Conservation (phyloP, 2,797 vertebrate genomes). For the Pseudocheirus occidentalis region DNA sequence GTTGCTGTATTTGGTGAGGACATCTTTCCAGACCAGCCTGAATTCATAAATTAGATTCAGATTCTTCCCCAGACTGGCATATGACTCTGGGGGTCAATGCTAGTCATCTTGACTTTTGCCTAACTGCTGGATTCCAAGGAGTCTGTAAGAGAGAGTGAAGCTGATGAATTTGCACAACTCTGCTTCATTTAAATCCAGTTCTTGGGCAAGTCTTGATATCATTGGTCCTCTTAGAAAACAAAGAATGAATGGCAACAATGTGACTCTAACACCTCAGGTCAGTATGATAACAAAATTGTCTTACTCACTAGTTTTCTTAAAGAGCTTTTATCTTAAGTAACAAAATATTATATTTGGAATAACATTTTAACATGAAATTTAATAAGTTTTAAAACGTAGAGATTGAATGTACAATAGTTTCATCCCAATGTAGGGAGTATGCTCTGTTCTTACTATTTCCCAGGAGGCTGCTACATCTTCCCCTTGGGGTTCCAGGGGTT, state of each 20-base stretch:
- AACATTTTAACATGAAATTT: neutral
- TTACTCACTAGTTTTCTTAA: neutral
- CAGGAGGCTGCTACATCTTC: neutral
- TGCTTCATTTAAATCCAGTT: neutral
- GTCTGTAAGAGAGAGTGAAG: neutral
- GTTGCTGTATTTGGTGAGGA: neutral
- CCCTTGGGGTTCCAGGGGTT: neutral
- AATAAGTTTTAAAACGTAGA: neutral
- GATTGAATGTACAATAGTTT: neutral
- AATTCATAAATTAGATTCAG: neutral
- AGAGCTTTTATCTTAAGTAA: neutral
- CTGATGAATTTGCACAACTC: neutral
- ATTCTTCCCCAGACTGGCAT: neutral
- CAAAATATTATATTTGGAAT: neutral
- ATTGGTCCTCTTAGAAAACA: neutral
- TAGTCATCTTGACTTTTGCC: neutral
- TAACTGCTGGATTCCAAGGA: neutral
- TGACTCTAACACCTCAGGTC: neutral
- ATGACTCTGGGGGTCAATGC: neutral
- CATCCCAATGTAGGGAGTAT: neutral
- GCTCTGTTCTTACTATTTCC: neutral
- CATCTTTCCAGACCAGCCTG: neutral
- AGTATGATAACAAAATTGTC: neutral
- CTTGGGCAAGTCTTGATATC: neutral
- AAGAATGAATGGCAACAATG: neutral